Conservation (phyloP, 2,888 invertebrate species). For the Habrosyne pyritoides region DNA sequence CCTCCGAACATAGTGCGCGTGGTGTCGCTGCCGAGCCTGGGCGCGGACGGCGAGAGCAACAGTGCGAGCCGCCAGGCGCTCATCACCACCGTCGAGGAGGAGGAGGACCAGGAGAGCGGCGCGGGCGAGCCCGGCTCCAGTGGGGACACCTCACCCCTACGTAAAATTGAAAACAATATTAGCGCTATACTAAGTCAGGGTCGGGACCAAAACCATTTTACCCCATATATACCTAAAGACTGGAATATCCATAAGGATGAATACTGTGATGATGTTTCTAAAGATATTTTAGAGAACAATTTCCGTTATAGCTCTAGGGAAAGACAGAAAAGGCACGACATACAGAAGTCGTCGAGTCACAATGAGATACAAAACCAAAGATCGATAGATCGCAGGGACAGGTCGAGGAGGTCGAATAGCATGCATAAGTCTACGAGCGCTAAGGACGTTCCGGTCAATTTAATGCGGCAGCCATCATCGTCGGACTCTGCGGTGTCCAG, state of each 20-base stretch:
- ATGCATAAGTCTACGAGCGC: slow-evolving; percentile 90
- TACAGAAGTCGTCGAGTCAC: slow-evolving; percentile 85
- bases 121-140: slow-evolving; percentile 80
- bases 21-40: slow-evolving; percentile 86
- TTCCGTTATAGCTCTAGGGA: slow-evolving; percentile 81
- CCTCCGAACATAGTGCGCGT: slow-evolving; percentile 87
- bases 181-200: slow-evolving; percentile 86
- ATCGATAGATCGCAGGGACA: slow-evolving; percentile 77
- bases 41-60: slow-evolving; percentile 77
- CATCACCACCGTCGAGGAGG: slow-evolving; percentile 88
- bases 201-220: slow-evolving; percentile 81
- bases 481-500: slow-evolving; percentile 81
- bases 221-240: slow-evolving; percentile 82
- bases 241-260: slow-evolving; percentile 84
- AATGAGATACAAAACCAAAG: slow-evolving; percentile 84
- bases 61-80: slow-evolving; percentile 85
- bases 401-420: slow-evolving; percentile 83
- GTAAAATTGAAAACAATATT: slow-evolving; percentile 89
- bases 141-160: slow-evolving; percentile 86
- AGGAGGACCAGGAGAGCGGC: slow-evolving; percentile 86
- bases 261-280: slow-evolving; percentile 81
- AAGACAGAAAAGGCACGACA: slow-evolving; percentile 81
- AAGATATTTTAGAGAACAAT: slow-evolving; percentile 79
- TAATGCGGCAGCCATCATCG: slow-evolving; percentile 80
- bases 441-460: slow-evolving; percentile 86